These are phyloP conservation scores for Helogale parvula DNA, from an alignment of 2,113 vertebrate genomes.

Conservation along the genomic window DNA sequence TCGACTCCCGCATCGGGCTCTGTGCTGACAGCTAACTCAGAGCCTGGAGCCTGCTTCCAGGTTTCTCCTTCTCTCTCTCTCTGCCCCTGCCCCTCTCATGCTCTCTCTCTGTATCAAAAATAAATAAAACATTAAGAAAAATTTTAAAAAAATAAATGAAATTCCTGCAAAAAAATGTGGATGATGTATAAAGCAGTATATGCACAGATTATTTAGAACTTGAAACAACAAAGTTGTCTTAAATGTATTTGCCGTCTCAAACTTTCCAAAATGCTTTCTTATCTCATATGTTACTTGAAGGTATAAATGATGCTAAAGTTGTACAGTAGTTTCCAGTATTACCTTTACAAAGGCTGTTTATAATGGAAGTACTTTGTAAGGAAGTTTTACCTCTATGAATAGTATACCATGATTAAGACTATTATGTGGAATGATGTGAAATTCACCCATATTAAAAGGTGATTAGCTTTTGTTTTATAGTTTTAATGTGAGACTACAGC, in stretches of 20 bases:
- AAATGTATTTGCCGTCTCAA: not conserved
- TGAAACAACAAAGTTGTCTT: not conserved
- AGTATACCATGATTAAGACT: not conserved
- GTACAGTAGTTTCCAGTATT: not conserved
- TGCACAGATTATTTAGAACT: not conserved
- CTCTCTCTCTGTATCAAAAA: too few relatives aligned
- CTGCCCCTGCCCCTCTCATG: too few relatives aligned
- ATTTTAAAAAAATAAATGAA: not conserved
- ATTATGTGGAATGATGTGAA: not conserved
- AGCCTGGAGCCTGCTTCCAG: too few relatives aligned
- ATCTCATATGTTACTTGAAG: not conserved
- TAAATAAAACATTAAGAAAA: too few relatives aligned
- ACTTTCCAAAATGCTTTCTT: not conserved
- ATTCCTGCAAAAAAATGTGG: not conserved
- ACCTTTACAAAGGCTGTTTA: not conserved
- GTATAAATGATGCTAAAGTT: not conserved
- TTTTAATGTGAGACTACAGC: not conserved
- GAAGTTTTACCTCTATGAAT: not conserved
- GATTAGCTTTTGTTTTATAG: conserved; percentile 22
- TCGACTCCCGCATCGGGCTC: too few relatives aligned
- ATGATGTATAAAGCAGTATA: not conserved
- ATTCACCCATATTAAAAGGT: not conserved
- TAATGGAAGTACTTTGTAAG: not conserved
- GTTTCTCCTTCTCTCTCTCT: too few relatives aligned
- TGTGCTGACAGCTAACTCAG: too few relatives aligned